These are phyloP conservation scores for Agriotes lineatus DNA, from an alignment of 2,888 invertebrate genomes.

Conservation along the genomic window DNA sequence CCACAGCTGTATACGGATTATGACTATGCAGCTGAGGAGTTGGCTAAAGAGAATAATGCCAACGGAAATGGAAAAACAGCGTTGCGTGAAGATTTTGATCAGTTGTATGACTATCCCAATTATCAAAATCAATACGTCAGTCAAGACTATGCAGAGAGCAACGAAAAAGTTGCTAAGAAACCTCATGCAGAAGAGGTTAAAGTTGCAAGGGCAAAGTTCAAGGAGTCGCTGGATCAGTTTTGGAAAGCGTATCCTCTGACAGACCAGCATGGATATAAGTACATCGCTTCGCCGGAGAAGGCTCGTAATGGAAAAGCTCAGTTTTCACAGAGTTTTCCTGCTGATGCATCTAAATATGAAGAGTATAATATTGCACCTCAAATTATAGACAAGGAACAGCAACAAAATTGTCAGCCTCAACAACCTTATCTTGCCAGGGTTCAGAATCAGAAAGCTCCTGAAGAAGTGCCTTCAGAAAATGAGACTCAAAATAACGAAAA, in stretches of 20 bases:
- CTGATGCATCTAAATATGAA: conserved; percentile 47
- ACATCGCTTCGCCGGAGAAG: conserved; percentile 49
- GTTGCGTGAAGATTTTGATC: background rate
- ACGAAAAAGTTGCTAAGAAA: background rate
- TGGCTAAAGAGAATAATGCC: conserved; percentile 24
- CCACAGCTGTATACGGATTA: conserved; percentile 41
- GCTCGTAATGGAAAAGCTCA: conserved; percentile 22
- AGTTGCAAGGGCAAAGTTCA: conserved; percentile 40
- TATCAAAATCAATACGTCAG: conserved; percentile 2
- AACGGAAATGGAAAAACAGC: conserved; percentile 38
- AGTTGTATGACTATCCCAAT: conserved; percentile 26
- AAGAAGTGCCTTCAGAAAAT: background rate
- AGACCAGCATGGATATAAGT: conserved; percentile 55
- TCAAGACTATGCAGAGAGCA: conserved; percentile 35
- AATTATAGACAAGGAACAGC: background rate
- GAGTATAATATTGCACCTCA: conserved; percentile 39
- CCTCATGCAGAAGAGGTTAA: background rate
- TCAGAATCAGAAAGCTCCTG: background rate
- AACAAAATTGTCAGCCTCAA: background rate
- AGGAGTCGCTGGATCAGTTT: conserved; percentile 47
- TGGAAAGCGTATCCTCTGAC: conserved; percentile 45
- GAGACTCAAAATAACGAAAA: background rate
- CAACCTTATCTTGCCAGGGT: background rate
- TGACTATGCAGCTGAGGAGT: conserved; percentile 42
- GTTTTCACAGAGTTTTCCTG: conserved; percentile 3